phyloP scores from a whole-genome alignment of 2,888 invertebrate genomes.

The Drosophila robusta region DNA sequence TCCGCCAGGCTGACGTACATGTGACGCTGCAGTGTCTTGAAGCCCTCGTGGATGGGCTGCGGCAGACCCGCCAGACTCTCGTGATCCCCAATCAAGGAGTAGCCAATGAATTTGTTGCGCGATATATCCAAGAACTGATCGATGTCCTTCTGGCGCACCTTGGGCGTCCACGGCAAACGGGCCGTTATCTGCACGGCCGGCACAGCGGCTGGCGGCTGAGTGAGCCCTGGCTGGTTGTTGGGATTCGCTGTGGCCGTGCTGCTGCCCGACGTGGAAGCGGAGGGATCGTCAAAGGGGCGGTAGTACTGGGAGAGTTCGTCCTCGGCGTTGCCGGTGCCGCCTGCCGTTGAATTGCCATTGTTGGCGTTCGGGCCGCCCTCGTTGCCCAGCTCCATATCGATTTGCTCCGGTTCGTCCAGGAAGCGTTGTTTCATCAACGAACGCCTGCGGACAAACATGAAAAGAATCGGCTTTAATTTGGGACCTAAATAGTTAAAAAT shows the following conservation, averaged over 20 bases:
- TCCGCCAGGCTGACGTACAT: constrained; percentile 97
- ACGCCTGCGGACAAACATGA: constrained; percentile 50
- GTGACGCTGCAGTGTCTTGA: constrained; percentile 93
- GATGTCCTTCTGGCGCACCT: constrained; percentile 97
- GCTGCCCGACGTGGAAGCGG: constrained; percentile 74
- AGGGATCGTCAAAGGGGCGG: constrained; percentile 85
- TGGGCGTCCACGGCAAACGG: constrained; percentile 97
- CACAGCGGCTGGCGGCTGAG: constrained; percentile 64
- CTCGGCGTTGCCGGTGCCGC: constrained; percentile 81
- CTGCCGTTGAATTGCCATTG: constrained; percentile 54
- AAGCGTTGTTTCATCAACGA: constrained; percentile 96
- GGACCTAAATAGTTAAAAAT: not conserved
- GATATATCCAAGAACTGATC: constrained; percentile 96
- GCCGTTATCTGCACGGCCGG: constrained; percentile 82
- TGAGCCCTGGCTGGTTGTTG: constrained; percentile 78
- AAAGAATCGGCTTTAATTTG: not conserved
- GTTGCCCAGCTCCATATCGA: constrained; percentile 89
- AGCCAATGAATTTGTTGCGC: constrained; percentile 97
- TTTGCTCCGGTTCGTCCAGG: constrained; percentile 91
- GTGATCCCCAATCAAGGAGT: constrained; percentile 93
- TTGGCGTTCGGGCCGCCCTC: constrained; percentile 71
- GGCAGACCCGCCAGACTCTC: constrained; percentile 97
- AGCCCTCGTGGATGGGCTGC: constrained; percentile 98
- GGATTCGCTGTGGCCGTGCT: constrained; percentile 76
- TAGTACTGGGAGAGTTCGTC: constrained; percentile 85